Percentiles rank a stretch among this genome's conserved stretches.
Evolutionary conservation across 2,888 invertebrate species (phyloP).

Genomic region (Nemurella pictetii): DNA sequence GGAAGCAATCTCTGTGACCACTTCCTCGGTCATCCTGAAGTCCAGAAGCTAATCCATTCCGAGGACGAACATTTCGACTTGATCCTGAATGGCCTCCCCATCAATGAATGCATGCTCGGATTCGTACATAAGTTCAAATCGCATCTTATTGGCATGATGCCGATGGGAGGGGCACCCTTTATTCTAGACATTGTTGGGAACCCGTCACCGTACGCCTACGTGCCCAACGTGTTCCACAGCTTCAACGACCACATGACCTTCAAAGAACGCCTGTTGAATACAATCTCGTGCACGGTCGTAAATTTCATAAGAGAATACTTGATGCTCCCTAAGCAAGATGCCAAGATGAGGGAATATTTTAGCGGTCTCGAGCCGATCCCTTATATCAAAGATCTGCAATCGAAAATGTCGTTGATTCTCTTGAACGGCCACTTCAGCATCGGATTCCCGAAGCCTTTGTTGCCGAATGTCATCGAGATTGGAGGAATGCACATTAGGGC

Average conservation of each 20-base stretch:
- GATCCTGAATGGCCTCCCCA: slow-evolving; percentile 43
- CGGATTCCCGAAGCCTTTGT: slow-evolving; percentile 49
- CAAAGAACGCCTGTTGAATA: slow-evolving; percentile 48
- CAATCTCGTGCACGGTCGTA: slow-evolving; percentile 45
- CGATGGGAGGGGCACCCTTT: neutral
- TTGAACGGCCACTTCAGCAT: slow-evolving; percentile 50
- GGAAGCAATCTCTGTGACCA: slow-evolving; percentile 24
- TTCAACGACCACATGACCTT: slow-evolving; percentile 42
- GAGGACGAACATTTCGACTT: slow-evolving; percentile 45
- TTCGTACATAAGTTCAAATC: slow-evolving; percentile 44
- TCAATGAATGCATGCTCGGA: slow-evolving; percentile 45
- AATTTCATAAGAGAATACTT: neutral
- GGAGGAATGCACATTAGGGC: slow-evolving; percentile 52
- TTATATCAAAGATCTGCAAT: slow-evolving; percentile 35
- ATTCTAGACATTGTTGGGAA: slow-evolving; percentile 37
- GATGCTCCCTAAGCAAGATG: slow-evolving; percentile 9
- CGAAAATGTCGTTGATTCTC: slow-evolving; percentile 42
- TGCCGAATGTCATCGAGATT: slow-evolving; percentile 51
- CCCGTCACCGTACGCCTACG: slow-evolving; percentile 43
- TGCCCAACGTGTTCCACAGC: slow-evolving; percentile 43
- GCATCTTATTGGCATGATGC: slow-evolving; percentile 42
- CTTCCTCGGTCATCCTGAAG: slow-evolving; percentile 32
- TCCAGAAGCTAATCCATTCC: slow-evolving; percentile 40
- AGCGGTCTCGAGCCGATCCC: slow-evolving; percentile 30
- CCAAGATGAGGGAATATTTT: slow-evolving; percentile 23